Base-by-base conservation (phyloP, 1,140 invertebrate species). In the Pygmarrhopalites habei region DNA sequence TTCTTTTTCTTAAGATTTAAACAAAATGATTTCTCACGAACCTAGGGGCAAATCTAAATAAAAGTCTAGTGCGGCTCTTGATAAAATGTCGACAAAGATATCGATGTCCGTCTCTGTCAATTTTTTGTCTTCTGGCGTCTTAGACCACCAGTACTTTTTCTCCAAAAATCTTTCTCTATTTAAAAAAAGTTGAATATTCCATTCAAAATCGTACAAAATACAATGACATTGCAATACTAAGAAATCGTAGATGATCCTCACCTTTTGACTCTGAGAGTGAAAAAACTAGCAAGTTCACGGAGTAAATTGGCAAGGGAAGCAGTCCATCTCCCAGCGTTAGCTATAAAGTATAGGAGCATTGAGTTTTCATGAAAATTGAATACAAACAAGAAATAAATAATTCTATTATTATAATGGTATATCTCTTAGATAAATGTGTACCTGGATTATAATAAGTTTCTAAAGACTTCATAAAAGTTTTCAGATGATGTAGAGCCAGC, bases 371-470 rank as follows among this genome's bases (percentile, higher is more conserved):
- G n/a, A n/a, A n/a, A n/a, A n/a, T n/a, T n/a, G n/a, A n/a, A n/a
- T n/a, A n/a, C n/a, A n/a, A n/a, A n/a, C n/a, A n/a, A n/a, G n/a
- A n/a, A n/a, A n/a, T n/a, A n/a, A n/a, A n/a, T n/a, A n/a, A n/a
- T n/a, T n/a, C n/a, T n/a, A n/a, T n/a, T n/a, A n/a, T n/a, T n/a
- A n/a, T n/a, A n/a, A n/a, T n/a, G n/a, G n/a, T n/a, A n/a, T n/a
- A n/a, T n/a, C n/a, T n/a, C n/a, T n/a, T n/a, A n/a, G n/a, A n/a
- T n/a, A n/a, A n/a, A n/a, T n/a, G n/a, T n/a, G n/a, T n/a, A n/a
- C n/a, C n/a, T 55, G 90, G 89, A 78, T 96, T 88, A 72, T 87
- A 85, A 77, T 92, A 96, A 10, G 89, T 91, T 74, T 92, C 88
- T 1, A 94, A 76, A 0, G 88, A 84, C 69, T 85, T 86, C 68